Evolutionary conservation across 2,888 invertebrate genomes (phyloP), one percentile per base, ranked within the genome.

Genomic region (Chalcis sispes): DNA sequence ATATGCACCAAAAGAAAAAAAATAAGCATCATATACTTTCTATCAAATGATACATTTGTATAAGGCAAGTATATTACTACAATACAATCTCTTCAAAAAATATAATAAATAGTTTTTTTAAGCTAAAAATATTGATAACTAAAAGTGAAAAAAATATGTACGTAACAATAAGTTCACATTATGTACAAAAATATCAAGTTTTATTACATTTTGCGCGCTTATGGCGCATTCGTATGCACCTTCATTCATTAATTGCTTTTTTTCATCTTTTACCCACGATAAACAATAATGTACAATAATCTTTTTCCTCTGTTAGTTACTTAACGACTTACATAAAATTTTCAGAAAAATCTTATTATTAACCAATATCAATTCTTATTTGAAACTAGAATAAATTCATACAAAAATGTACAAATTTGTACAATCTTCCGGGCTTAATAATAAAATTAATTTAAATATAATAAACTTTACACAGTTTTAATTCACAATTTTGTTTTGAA

Each of bases 161-260:
- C 23, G 61, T 72, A 72, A 72, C 62, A 69, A 67, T 72, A 56
- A 72, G 71, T 54, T 66, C 62, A 73, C 65, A 62, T 82, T 86
- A 86, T 85, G 82, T 85, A 88, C 85, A 88, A 88, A 88, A 89
- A 88, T 88, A 88, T 85, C 82, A 87, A 88, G 85, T 85, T 85
- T 83, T 83, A 83, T 87, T 83, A 83, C 81, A 81, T 82, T 77
- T 82, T 80, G 81, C 81, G 80, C 80, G 75, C 80, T 80, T 69
- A 74, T 81, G 77, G 56, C 58, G 48, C 50, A 29, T 36, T 75
- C 54, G 59, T 77, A 50, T 77, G 46, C 72, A 65, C 56, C 77
- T 72, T 81, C 77, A 77, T 48, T 72, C 40, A 58, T 81, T 81
- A 81, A 82, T 83, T 82, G 83, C 77, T 82, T 80, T 81, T 75